Evolutionary conservation across 2,888 invertebrate genomes (phyloP).

Genomic region (Maniola hyperantus): DNA sequence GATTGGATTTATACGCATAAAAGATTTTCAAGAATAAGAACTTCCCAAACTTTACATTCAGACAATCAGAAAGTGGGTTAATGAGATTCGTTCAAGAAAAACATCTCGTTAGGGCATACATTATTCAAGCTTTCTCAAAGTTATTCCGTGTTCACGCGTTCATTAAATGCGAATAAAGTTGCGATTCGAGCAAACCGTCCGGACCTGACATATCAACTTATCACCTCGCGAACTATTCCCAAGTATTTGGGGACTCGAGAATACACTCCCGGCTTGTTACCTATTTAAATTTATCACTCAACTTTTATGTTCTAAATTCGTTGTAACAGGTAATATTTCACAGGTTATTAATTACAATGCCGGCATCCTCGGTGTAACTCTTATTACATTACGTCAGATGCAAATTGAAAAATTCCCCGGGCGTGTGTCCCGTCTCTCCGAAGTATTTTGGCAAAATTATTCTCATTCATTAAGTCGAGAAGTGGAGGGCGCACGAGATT

Average conservation of each 20-base stretch:
- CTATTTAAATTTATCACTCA: conserved; percentile 83
- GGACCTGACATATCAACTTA: conserved; percentile 72
- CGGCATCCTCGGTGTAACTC: conserved; percentile 80
- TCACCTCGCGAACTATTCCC: conserved; percentile 76
- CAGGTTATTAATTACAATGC: conserved; percentile 81
- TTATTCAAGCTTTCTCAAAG: conserved; percentile 80
- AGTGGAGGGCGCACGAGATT: conserved; percentile 77
- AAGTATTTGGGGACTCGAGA: conserved; percentile 70
- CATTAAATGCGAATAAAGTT: conserved; percentile 77
- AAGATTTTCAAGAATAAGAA: conserved; percentile 73
- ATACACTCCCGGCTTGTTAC: conserved; percentile 66
- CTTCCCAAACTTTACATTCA: conserved; percentile 77
- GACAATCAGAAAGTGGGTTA: conserved; percentile 81
- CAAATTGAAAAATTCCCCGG: conserved; percentile 82
- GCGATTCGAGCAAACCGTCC: conserved; percentile 63
- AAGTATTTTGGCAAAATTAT: conserved; percentile 82
- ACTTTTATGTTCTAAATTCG: conserved; percentile 82
- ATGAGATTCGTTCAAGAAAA: conserved; percentile 82
- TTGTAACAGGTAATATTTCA: conserved; percentile 82
- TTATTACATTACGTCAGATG: conserved; percentile 82
- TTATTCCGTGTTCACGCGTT: conserved; percentile 81
- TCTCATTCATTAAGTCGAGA: conserved; percentile 81
- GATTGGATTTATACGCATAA: conserved; percentile 69
- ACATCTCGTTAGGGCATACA: conserved; percentile 82
- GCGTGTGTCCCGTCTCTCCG: conserved; percentile 80